Conservation (phyloP, 30 jellyfish, hydroid and myxozoan species). For the Aurelia sp. region DNA sequence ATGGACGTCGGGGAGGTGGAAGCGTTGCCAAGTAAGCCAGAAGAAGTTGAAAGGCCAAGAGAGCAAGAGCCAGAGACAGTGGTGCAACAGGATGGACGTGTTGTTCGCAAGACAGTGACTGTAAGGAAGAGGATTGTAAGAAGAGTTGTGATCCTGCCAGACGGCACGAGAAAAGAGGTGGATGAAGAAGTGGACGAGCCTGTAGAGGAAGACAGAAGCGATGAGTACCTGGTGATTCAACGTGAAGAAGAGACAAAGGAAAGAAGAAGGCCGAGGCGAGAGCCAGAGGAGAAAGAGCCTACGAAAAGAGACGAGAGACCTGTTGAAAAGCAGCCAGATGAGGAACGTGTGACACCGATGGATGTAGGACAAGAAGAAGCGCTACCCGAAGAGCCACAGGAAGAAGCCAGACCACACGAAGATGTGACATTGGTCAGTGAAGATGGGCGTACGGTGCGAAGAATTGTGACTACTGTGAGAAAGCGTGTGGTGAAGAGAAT, state of each 20-base stretch:
- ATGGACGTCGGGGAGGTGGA: no score
- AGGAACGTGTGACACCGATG: constrained; percentile 12
- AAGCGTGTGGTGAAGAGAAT: constrained; percentile 79
- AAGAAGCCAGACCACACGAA: not conserved
- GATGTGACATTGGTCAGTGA: constrained; percentile 18
- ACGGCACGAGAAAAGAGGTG: constrained; percentile 74
- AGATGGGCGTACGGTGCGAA: constrained; percentile 73
- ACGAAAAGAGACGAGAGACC: not conserved
- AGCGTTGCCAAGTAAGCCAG: not conserved
- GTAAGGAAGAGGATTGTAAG: constrained; percentile 69
- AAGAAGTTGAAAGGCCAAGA: not conserved
- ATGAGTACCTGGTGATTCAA: constrained; percentile 30
- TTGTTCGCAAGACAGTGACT: constrained; percentile 61
- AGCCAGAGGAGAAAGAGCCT: constrained; percentile 21
- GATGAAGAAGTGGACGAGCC: constrained; percentile 65
- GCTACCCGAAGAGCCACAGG: constrained; percentile 6
- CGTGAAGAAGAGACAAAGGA: constrained; percentile 16
- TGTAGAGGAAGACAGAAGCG: not conserved
- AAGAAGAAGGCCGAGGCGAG: not conserved
- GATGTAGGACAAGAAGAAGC: constrained; percentile 63
- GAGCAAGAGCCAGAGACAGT: constrained; percentile 50
- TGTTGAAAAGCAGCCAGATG: constrained; percentile 4
- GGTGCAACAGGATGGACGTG: constrained; percentile 59
- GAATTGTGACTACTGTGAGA: constrained; percentile 69
- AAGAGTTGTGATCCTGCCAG: constrained; percentile 64